Evolutionary conservation across 2,888 invertebrate genomes (phyloP), one percentile per base, ranked within the genome.

Genomic region (Campoplex nolae): DNA sequence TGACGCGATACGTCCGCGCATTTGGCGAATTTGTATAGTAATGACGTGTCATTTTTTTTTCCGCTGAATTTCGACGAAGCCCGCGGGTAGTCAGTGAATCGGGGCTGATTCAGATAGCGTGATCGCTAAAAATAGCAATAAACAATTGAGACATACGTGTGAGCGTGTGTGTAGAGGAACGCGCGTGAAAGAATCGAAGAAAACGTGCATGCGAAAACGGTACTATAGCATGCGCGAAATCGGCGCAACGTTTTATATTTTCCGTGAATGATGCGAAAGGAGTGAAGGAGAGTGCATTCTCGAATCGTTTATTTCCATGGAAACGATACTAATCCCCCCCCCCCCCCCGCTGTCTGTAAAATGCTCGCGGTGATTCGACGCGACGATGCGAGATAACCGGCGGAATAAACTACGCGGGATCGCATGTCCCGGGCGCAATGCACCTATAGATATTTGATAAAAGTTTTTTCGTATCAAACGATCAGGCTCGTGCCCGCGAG

Each of bases 41-140:
- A 77, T 78, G 81, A 81, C 85, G 77, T 58, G 73, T 82, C 51
- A 11, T 77, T 71, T 54, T 35, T 35, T n/a, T 56, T 65, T 35
- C 18, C 80, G 23, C 86, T 73, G 83, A 76, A 81, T 90, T 89
- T 88, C 85, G 23, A 23, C 23, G 23, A 23, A 23, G 23, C 23
- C 23, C 23, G 23, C 23, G 28, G 48, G 28, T 48, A 70, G 48
- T 48, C 35, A 62, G 8, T 51, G 58, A 78, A n/a, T 75, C 77
- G 80, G 82, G 54, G 28, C 42, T 67, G 85, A 71, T 74, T 58
- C 80, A 67, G 54, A n/a, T 0, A 23, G 35, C 51, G 6, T 35
- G 58, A 13, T 76, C 42, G 80, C 88, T 89, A 89, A 91, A 91
- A 88, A 90, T 90, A 90, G 90, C 82, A 89, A 88, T 91, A 88